phyloP scores from a whole-genome alignment of 2,797 vertebrate species.

The Chelidonichthys spinosus region DNA sequence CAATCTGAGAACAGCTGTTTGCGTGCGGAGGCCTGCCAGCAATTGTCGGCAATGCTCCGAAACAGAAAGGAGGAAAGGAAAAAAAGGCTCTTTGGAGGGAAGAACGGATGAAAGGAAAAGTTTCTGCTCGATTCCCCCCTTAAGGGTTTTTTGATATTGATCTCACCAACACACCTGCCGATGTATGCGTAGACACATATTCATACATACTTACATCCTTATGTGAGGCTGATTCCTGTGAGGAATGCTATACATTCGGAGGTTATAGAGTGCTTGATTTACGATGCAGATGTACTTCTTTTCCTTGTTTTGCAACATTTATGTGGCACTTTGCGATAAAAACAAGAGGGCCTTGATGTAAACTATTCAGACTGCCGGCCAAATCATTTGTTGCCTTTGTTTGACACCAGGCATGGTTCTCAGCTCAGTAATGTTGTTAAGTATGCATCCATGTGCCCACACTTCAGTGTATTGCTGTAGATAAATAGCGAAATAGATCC shows the following conservation, averaged over 20 bases:
- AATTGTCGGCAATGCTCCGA: slow-evolving; percentile 51
- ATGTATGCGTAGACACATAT: slow-evolving; percentile 30
- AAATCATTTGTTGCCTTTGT: slow-evolving; percentile 20
- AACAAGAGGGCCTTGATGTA: slow-evolving; percentile 28
- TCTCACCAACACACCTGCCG: slow-evolving; percentile 42
- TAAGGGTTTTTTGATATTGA: slow-evolving; percentile 61
- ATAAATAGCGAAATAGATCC: not conserved
- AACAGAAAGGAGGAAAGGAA: slow-evolving; percentile 29
- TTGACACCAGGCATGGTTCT: slow-evolving; percentile 12
- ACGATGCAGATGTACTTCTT: slow-evolving; percentile 18
- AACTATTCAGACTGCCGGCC: slow-evolving; percentile 12
- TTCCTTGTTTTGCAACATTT: slow-evolving; percentile 37
- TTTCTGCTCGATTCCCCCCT: slow-evolving; percentile 54
- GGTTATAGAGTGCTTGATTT: slow-evolving; percentile 41
- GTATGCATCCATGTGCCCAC: not conserved
- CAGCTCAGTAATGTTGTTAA: slow-evolving; percentile 8
- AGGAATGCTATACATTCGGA: slow-evolving; percentile 48
- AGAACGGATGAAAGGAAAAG: slow-evolving; percentile 54
- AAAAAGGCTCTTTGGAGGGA: slow-evolving; percentile 32
- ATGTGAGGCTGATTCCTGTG: slow-evolving; percentile 28
- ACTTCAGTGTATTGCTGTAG: slow-evolving; percentile 6
- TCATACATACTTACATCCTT: slow-evolving; percentile 27
- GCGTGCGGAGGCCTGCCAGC: slow-evolving; percentile 73
- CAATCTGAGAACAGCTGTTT: slow-evolving; percentile 82
- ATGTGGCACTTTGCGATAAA: slow-evolving; percentile 32